Evolutionary conservation across 2,797 vertebrate genomes (phyloP).

Genomic region (Scolopax bukidnonensis): DNA sequence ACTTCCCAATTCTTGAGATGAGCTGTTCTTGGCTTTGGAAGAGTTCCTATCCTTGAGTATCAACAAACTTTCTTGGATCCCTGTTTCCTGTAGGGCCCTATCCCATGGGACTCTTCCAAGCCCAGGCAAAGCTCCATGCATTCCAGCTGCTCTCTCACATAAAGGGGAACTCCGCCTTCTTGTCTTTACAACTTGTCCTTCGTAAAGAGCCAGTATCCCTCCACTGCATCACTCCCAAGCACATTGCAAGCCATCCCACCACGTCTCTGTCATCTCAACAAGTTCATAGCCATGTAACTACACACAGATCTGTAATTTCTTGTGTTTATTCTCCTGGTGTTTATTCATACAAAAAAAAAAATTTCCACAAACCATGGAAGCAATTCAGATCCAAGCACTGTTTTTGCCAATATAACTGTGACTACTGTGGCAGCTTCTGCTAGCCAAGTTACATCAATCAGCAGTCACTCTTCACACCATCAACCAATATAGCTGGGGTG

Average conservation of each 20-base stretch:
- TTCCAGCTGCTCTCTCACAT: background rate
- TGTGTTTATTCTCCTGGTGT: background rate
- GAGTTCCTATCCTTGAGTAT: background rate
- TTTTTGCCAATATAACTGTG: background rate
- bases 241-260: background rate
- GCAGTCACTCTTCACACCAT: slow-evolving; percentile 5
- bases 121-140: background rate
- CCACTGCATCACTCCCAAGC: background rate
- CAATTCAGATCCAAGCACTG: background rate
- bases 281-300: background rate
- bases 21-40: background rate
- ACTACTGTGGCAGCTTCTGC: slow-evolving; percentile 25
- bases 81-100: background rate
- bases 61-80: background rate
- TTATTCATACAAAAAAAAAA: background rate
- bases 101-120: background rate
- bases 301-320: background rate
- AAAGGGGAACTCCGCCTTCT: background rate
- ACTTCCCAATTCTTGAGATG: background rate
- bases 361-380: background rate
- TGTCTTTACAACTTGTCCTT: background rate
- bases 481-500: background rate
- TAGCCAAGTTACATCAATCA: slow-evolving; percentile 39
- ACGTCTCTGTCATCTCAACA: background rate
- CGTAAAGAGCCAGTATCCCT: background rate